Base-by-base conservation (phyloP, 2,888 invertebrate genomes). In the Muschampia plurimacula region DNA sequence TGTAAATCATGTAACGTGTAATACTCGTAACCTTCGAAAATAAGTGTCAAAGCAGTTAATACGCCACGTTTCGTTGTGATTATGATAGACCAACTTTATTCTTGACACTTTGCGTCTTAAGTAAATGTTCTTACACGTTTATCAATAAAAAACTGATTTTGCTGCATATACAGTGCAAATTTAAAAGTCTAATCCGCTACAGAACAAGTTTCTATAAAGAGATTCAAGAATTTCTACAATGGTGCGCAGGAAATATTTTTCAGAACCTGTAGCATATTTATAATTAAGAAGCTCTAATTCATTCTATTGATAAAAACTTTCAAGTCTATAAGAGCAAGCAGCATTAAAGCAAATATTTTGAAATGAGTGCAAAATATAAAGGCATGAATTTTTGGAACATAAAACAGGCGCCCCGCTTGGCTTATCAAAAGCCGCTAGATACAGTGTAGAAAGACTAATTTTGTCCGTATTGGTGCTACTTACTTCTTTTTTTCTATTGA, bases 101-200 rank as follows among this genome's bases (percentile, higher is more conserved):
- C 5, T 8, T 8, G 8, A 41, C 9, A 41, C 2, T 3, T 41
- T 7, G 22, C 22, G 22, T 22, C 22, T 22, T 22, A 22, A 22
- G 22, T 22, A 22, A 22, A 22, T 22, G 22, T 22, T 22, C 22
- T 12, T 12, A 49, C 6, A n/a, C 49, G n/a, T 9, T 7, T 49
- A 9, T 49, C 6, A n/a, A n/a, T n/a, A 49, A 49, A 49, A 49
- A 49, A 49, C n/a, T n/a, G n/a, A n/a, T 49, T 69, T 22, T 69
- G 57, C 69, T 36, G 44, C 46, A 64, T 22, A 12, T 15, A 64
- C 10, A 46, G 59, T 71, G 65, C 70, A 71, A 57, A 70, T 46
- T 65, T 59, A 65, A 57, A 65, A 59, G 15, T 8, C 68, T 65
- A 71, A 59, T 64, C 12, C 28, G 49, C 69, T 69, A 57, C 63